Conservation (phyloP, 2,113 vertebrate genomes). For the Cryptomyrus ogoouensis region DNA sequence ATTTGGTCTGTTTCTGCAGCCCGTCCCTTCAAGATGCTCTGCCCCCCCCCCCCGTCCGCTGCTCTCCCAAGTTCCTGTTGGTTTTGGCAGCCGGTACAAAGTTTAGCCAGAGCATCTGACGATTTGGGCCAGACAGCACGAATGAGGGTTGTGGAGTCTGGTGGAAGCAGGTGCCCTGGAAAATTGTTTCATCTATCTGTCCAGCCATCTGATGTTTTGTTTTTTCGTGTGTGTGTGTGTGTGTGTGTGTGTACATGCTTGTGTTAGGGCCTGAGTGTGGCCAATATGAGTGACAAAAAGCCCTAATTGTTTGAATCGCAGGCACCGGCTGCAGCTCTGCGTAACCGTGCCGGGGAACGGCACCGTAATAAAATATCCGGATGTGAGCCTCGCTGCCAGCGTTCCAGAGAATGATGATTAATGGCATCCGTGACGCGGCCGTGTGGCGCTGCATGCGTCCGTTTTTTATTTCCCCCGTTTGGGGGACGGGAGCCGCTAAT, state of each 20-base stretch:
- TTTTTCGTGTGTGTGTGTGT: neutral
- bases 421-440: constrained; percentile 72
- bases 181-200: neutral
- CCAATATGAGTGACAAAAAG: neutral
- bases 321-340: constrained; percentile 62
- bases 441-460: constrained; percentile 58
- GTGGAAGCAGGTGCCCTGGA: neutral
- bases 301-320: constrained; percentile 60
- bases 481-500: constrained; percentile 70
- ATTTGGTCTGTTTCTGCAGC: neutral
- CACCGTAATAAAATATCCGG: constrained; percentile 77
- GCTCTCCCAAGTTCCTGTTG: neutral
- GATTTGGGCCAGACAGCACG: neutral
- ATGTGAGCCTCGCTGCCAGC: constrained; percentile 69
- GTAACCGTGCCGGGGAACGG: constrained; percentile 73
- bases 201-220: neutral
- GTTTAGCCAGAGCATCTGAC: neutral
- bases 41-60: neutral
- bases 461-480: constrained; percentile 57
- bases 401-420: constrained; percentile 75
- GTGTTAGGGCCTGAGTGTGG: neutral
- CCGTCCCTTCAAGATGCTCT: neutral
- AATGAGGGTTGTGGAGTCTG: neutral
- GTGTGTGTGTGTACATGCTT: neutral
- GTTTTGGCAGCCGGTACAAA: neutral